Conservation (phyloP, 2,113 vertebrate species). For the Mugil cephalus region DNA sequence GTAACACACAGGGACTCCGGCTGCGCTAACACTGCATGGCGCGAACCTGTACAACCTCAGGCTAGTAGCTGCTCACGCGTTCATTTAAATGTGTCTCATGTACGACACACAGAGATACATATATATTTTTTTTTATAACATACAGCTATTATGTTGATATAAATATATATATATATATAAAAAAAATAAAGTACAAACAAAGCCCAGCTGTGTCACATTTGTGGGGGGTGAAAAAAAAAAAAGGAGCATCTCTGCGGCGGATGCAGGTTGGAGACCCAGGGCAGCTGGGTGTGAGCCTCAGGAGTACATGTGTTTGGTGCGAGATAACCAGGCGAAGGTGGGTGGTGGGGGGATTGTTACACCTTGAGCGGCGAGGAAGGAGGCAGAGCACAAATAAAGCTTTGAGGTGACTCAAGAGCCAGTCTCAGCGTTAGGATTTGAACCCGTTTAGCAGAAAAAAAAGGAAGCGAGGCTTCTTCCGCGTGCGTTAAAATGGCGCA, state of each 20-base stretch:
- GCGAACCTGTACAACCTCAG: constrained; percentile 57
- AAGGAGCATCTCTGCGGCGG: constrained; percentile 26
- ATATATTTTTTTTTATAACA: constrained; percentile 7
- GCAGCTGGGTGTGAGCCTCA: constrained; percentile 57
- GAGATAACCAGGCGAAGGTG: constrained; percentile 77
- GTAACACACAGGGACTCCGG: constrained; percentile 57
- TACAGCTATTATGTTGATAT: constrained; percentile 14
- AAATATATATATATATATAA: constrained; percentile 19
- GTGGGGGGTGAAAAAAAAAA: constrained; percentile 9
- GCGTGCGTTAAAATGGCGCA: not conserved
- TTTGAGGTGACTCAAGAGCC: constrained; percentile 24
- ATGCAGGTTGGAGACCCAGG: constrained; percentile 50
- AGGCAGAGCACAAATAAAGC: constrained; percentile 33
- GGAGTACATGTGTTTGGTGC: constrained; percentile 73
- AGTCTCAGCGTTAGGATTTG: constrained; percentile 8
- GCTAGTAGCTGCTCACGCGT: constrained; percentile 32
- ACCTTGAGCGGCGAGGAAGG: constrained; percentile 52
- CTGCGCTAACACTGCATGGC: constrained; percentile 33
- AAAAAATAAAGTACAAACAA: constrained; percentile 49
- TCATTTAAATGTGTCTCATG: constrained; percentile 37
- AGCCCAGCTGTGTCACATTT: constrained; percentile 41
- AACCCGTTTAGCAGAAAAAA: constrained; percentile 15
- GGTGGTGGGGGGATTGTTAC: constrained; percentile 55
- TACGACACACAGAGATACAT: not conserved
- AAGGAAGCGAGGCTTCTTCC: not conserved